Conservation (phyloP, 2,888 invertebrate genomes). For the Cheilosia urbana region DNA sequence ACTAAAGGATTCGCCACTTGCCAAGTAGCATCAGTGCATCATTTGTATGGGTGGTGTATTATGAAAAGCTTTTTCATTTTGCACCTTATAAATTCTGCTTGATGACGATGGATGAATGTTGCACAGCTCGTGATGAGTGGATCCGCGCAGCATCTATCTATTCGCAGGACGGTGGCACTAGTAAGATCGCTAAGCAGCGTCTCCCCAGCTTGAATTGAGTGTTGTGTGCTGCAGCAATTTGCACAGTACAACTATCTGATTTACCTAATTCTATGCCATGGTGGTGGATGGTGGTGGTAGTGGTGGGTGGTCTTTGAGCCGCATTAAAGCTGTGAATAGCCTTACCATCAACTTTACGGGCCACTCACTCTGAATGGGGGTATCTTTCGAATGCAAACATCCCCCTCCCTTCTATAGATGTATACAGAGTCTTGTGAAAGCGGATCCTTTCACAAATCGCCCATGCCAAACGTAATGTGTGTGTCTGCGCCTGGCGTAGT, state of each 20-base stretch:
- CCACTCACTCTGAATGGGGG: constrained; percentile 45
- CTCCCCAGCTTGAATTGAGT: constrained; percentile 8
- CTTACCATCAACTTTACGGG: constrained; percentile 26
- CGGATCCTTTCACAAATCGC: constrained; percentile 26
- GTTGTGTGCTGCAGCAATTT: constrained; percentile 37
- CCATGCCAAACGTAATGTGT: not conserved
- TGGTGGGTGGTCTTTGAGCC: constrained; percentile 17
- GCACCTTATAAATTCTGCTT: constrained; percentile 70
- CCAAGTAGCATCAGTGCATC: constrained; percentile 28
- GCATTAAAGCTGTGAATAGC: constrained; percentile 56
- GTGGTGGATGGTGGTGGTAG: not conserved
- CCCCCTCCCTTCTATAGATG: not conserved
- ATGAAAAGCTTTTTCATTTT: constrained; percentile 64
- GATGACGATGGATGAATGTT: constrained; percentile 56
- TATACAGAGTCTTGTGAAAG: constrained; percentile 18
- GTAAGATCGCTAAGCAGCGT: constrained; percentile 35
- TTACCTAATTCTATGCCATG: constrained; percentile 56
- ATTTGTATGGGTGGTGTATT: constrained; percentile 40
- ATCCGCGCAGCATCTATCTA: not conserved
- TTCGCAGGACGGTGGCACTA: not conserved
- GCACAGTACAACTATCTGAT: constrained; percentile 59
- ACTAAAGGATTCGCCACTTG: constrained; percentile 45
- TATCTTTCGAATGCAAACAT: constrained; percentile 18
- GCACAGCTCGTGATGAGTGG: not conserved
- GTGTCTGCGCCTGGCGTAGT: constrained; percentile 4